These are phyloP conservation scores for Neostethus bicornis DNA, from an alignment of 2,797 vertebrate genomes.

Conservation along the genomic window DNA sequence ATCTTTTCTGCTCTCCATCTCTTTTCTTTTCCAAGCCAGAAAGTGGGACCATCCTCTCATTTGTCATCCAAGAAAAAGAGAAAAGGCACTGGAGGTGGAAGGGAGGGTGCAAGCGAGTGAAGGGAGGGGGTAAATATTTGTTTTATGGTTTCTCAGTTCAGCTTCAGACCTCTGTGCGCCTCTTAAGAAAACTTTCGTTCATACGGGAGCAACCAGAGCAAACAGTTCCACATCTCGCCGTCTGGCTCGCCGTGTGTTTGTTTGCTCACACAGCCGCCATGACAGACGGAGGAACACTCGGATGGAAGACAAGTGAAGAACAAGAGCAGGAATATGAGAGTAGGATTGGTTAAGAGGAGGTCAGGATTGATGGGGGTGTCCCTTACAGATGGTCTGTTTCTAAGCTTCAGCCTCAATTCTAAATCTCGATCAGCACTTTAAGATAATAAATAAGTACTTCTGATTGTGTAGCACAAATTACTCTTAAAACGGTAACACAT, in stretches of 20 bases:
- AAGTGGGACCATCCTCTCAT: slow-evolving; percentile 49
- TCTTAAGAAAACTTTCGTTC: slow-evolving; percentile 77
- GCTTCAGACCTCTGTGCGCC: slow-evolving; percentile 70
- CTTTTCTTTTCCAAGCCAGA: slow-evolving; percentile 42
- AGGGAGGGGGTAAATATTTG: slow-evolving; percentile 77
- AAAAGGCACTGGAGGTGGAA: slow-evolving; percentile 51
- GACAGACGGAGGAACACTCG: slow-evolving; percentile 69
- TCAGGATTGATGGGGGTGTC: slow-evolving; percentile 52
- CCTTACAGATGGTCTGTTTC: slow-evolving; percentile 71
- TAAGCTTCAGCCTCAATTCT: slow-evolving; percentile 23
- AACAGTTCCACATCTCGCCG: slow-evolving; percentile 70
- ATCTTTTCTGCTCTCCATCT: slow-evolving; percentile 21
- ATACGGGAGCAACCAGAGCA: slow-evolving; percentile 74
- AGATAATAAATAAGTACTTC: neutral
- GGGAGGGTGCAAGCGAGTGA: neutral
- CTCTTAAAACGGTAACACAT: too few species aligned
- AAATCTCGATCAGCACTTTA: slow-evolving; percentile 13
- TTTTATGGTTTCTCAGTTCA: slow-evolving; percentile 69
- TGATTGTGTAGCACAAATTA: too few species aligned
- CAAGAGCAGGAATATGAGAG: slow-evolving; percentile 33
- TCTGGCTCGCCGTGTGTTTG: slow-evolving; percentile 70
- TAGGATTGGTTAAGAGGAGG: slow-evolving; percentile 43
- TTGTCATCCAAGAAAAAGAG: slow-evolving; percentile 28
- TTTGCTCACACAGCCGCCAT: slow-evolving; percentile 72
- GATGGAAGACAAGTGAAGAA: slow-evolving; percentile 50